phyloP scores from a whole-genome alignment of 2,888 invertebrate genomes.

The Agrotis exclamationis region DNA sequence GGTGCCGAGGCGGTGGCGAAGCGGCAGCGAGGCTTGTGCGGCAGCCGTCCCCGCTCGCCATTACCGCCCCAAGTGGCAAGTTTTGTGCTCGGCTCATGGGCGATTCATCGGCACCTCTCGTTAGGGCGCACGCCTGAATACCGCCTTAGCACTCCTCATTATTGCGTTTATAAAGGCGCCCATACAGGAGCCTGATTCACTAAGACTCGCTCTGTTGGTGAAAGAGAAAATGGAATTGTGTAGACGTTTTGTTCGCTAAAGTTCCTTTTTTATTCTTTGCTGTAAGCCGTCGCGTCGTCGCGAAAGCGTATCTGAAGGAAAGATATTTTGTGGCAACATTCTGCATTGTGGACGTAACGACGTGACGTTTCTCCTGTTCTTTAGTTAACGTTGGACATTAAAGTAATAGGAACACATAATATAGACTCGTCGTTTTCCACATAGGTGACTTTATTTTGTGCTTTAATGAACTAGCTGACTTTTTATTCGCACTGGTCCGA shows the following conservation, averaged over 20 bases:
- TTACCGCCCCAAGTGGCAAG: conserved; percentile 86
- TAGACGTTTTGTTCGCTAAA: conserved; percentile 86
- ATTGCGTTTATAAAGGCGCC: conserved; percentile 90
- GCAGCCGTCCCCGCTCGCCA: conserved; percentile 69
- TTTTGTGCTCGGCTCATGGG: conserved; percentile 87
- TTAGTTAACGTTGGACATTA: conserved; percentile 72
- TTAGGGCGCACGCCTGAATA: conserved; percentile 87
- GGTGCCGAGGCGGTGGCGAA: conserved; percentile 60
- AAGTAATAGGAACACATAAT: conserved; percentile 71
- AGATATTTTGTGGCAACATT: conserved; percentile 79
- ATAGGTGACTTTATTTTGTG: conserved; percentile 62
- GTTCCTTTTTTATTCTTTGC: conserved; percentile 81
- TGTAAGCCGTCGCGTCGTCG: conserved; percentile 72
- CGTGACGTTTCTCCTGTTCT: conserved; percentile 71
- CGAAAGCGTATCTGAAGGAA: conserved; percentile 69
- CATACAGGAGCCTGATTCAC: conserved; percentile 88
- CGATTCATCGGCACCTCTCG: conserved; percentile 89
- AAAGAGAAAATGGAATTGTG: conserved; percentile 91
- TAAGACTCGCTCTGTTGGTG: conserved; percentile 86
- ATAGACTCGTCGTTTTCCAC: conserved; percentile 66
- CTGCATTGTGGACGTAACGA: conserved; percentile 78
- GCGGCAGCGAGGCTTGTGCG: conserved; percentile 59
- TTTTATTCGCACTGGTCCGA: conserved; percentile 63
- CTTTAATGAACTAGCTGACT: conserved; percentile 65
- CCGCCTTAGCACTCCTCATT: conserved; percentile 90